These are phyloP conservation scores for Plagodis dolabraria DNA, from an alignment of 2,888 invertebrate species.

Conservation along the genomic window DNA sequence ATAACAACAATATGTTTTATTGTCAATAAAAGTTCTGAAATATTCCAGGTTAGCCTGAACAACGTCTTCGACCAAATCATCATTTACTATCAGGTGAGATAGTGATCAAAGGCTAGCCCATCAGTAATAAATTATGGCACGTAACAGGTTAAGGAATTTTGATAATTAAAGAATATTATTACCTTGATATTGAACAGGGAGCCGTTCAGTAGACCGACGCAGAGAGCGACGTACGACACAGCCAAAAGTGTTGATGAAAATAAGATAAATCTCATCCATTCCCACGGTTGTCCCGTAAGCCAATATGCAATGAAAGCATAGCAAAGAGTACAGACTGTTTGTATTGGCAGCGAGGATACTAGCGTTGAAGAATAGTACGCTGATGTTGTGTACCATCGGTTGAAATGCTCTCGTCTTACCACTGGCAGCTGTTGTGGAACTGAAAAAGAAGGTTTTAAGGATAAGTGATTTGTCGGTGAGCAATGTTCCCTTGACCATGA, in stretches of 20 bases:
- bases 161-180: slow-evolving; percentile 18
- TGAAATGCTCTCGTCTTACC: slow-evolving; percentile 92
- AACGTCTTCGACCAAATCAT: too few species aligned
- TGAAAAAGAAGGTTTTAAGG: slow-evolving; percentile 54
- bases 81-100: too few species aligned
- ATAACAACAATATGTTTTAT: too few species aligned
- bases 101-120: too few species aligned
- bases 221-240: slow-evolving; percentile 93
- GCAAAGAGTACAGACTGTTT: slow-evolving; percentile 89
- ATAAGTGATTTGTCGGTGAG: too few species aligned
- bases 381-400: slow-evolving; percentile 94
- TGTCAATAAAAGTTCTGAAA: too few species aligned
- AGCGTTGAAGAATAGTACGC: slow-evolving; percentile 93
- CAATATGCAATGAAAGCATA: slow-evolving; percentile 93
- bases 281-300: slow-evolving; percentile 94
- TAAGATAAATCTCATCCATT: slow-evolving; percentile 88
- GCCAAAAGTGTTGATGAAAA: slow-evolving; percentile 90
- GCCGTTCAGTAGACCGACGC: slow-evolving; percentile 93
- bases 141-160: too few species aligned
- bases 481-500: too few species aligned
- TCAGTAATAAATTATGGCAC: too few species aligned
- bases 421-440: slow-evolving; percentile 94
- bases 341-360: slow-evolving; percentile 92
- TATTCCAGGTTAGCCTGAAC: too few species aligned
- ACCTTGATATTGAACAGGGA: slow-evolving; percentile 92